Conservation (phyloP, 2,113 vertebrate species). For the Numenius arquata region DNA sequence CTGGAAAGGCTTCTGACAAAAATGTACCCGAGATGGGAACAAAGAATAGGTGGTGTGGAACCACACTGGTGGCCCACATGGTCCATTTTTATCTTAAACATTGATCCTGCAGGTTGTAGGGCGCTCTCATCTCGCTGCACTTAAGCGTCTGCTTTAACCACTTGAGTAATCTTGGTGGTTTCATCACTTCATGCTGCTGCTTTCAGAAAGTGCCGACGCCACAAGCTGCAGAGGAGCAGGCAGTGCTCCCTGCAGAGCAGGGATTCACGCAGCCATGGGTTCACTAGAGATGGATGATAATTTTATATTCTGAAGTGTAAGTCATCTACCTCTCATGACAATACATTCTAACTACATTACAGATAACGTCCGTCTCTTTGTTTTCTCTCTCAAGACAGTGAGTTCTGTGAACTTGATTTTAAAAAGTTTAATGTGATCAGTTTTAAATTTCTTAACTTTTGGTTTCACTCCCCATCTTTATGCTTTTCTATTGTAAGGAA, state of each 20-base stretch:
- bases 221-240: not conserved
- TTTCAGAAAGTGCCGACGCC: not conserved
- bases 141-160: not conserved
- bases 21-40: not conserved
- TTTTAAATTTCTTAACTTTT: not conserved
- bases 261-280: not conserved
- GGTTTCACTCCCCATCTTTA: not conserved
- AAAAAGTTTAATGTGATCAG: not conserved
- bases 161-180: not conserved
- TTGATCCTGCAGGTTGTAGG: not conserved
- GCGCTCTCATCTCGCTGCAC: not conserved
- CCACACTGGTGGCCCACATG: not conserved
- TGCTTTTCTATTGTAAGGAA: not conserved
- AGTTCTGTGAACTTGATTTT: not conserved
- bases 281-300: not conserved
- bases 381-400: not conserved
- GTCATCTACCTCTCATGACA: not conserved
- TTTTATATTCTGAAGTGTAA: not conserved
- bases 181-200: not conserved
- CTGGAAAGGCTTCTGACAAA: not conserved
- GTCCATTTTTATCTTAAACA: not conserved
- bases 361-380: not conserved
- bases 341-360: not conserved
- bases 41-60: not conserved
- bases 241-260: accelerated